Evolutionary conservation across 1,140 invertebrate genomes (phyloP), one percentile per base, ranked within the genome.

Genomic region (Drosophila sucinea): DNA sequence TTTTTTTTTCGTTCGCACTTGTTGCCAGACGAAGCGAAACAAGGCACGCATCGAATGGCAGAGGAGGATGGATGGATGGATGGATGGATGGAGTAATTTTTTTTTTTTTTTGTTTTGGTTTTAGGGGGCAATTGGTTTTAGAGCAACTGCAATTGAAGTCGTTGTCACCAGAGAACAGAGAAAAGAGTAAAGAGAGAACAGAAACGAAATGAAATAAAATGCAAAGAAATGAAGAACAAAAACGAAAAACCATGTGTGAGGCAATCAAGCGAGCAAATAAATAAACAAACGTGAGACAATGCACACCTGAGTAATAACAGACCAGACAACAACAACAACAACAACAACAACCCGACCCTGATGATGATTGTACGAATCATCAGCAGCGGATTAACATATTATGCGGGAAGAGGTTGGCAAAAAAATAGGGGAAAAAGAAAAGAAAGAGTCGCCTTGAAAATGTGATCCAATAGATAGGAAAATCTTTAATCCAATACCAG

Each of bases 201-300:
- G 44, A 6, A 51, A 7, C 8, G 8, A 51, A 51, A 27, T 27
- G 23, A 51, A 51, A 51, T 27, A 23, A 51, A 51, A 51, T 51
- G 23, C 44, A 51, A 51, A 51, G 23, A 25, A 51, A 51, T 27
- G 23, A 25, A 51, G 23, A 25, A 27, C 54, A 55, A 65, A 57
- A 60, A 35, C 41, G 58, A 30, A 57, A 63, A 58, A 64, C 17
- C 63, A 71, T 78, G 77, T 84, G 77, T 67, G 78, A 58, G 65
- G 62, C 79, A 82, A 86, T 86, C 76, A 70, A 79, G 79, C 79
- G 61, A 54, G 76, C 70, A 79, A 86, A 87, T 87, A 86, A 86
- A 81, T 81, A 87, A 87, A 89, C 79, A 87, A 89, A 87, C 83
- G 83, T 87, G 83, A 87, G 83, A 87, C 83, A 89, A 87, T 87